These are phyloP conservation scores for Lasioglossum leucozonium DNA, from an alignment of 2,888 invertebrate species.

Conservation along the genomic window DNA sequence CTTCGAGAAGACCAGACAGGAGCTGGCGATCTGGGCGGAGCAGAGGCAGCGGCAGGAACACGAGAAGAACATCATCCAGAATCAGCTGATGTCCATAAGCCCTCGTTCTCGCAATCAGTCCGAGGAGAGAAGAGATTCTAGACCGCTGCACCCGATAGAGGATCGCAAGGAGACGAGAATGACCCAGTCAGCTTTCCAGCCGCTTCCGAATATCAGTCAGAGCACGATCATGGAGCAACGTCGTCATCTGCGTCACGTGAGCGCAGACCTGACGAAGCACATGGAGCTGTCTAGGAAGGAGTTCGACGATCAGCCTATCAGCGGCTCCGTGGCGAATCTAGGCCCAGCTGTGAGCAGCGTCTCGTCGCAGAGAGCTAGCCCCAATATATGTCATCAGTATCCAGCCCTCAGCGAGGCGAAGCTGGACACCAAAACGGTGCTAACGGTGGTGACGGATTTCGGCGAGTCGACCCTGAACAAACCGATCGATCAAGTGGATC, in stretches of 20 bases:
- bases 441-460: constrained; percentile 81
- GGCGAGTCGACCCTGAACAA: constrained; percentile 74
- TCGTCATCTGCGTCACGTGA: constrained; percentile 82
- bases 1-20: constrained; percentile 83
- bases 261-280: constrained; percentile 83
- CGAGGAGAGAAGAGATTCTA: constrained; percentile 78
- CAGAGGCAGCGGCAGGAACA: constrained; percentile 82
- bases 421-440: constrained; percentile 77
- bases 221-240: constrained; percentile 83
- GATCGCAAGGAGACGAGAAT: constrained; percentile 79
- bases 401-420: constrained; percentile 80
- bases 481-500: constrained; percentile 79
- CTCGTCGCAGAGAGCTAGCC: constrained; percentile 80
- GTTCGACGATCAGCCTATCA: constrained; percentile 81
- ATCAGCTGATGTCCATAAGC: constrained; percentile 78
- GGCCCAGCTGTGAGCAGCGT: constrained; percentile 71
- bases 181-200: constrained; percentile 81
- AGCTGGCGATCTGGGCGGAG: constrained; percentile 82
- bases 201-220: constrained; percentile 82
- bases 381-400: constrained; percentile 81
- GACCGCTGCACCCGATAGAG: constrained; percentile 68
- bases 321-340: constrained; percentile 81
- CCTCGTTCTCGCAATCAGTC: constrained; percentile 81
- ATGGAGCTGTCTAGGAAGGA: constrained; percentile 82
- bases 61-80: constrained; percentile 77